Base-by-base conservation (phyloP, 2,888 invertebrate genomes). In the Lymantria dispar region DNA sequence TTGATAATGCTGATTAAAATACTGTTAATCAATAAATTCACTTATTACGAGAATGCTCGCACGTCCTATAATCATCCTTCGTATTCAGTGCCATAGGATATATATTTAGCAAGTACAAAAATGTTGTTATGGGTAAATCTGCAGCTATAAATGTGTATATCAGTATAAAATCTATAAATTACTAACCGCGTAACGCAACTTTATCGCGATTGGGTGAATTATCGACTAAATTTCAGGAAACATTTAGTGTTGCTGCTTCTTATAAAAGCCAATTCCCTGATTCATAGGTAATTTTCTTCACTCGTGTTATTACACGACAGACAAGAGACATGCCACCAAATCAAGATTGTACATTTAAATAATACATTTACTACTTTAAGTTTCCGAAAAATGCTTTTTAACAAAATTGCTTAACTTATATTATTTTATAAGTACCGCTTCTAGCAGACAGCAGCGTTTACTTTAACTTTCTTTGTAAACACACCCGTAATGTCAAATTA, bases 161-260 rank as follows among this genome's bases (percentile, higher is more conserved):
- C 5, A 14, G 14, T 40, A 40, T 29, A 42, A 42, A 40, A 40
- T 14, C 33, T 33, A 14, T 29, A 22, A 9, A 42, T 29, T n/a
- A n/a, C 10, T 40, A 36, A 8, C 36, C 36, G 47, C 15, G 47
- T 37, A 47, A 43, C 38, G 38, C 12, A 38, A 14, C n/a, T 0
- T 14, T 7, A 8, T 9, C 40, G 9, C 15, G 40, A 12, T 14
- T 10, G 12, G 40, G 40, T 40, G 40, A 40, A 38, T 22, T 49
- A 43, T 49, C 44, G 49, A 44, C 40, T 53, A 41, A 52, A 31
- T 45, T 48, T 45, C 12, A 39, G 33, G 37, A 48, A 44, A 58
- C 12, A 8, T 40, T 13, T 12, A 37, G 47, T 54, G 47, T 50
- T 50, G 50, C 50, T 37, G 33, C 0, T 37, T n/a, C 12, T 22